Conservation (phyloP, 2,888 invertebrate genomes). For the Rhagium mordax region DNA sequence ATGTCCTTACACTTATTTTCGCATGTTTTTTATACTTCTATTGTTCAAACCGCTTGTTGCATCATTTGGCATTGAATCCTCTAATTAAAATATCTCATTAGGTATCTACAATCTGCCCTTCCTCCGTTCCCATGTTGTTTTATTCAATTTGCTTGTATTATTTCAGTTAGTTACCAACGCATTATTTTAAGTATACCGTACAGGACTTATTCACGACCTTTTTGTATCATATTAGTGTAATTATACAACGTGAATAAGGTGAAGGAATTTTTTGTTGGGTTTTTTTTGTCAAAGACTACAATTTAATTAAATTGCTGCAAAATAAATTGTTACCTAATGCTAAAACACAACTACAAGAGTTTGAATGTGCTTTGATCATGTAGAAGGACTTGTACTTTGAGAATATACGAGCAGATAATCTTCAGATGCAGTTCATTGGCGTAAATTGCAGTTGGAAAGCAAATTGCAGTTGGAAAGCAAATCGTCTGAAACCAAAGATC, state of each 20-base stretch:
- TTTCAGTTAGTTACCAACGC: constrained; percentile 16
- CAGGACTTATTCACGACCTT: constrained; percentile 27
- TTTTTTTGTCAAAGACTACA: constrained; percentile 27
- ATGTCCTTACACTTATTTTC: constrained; percentile 55
- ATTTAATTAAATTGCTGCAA: background rate
- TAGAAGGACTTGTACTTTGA: too few species aligned
- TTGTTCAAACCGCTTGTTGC: constrained; percentile 59
- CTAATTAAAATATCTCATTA: constrained; percentile 64
- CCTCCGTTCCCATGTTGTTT: constrained; percentile 62
- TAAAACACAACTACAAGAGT: too few species aligned
- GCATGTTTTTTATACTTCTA: constrained; percentile 57
- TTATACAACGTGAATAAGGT: constrained; percentile 7
- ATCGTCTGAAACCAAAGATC: too few species aligned
- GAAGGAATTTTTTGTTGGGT: constrained; percentile 15
- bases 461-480: background rate
- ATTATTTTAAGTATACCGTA: constrained; percentile 25
- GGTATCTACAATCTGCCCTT: constrained; percentile 65
- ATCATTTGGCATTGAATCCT: constrained; percentile 68
- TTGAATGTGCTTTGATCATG: too few species aligned
- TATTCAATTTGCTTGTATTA: constrained; percentile 36
- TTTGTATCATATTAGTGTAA: constrained; percentile 9
- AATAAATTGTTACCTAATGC: too few species aligned
- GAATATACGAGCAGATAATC: too few species aligned
- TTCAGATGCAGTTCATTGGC: background rate
- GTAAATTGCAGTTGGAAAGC: too few species aligned